Base-by-base conservation (phyloP, 2,797 vertebrate species). In the Rhabdophis nuchalis region DNA sequence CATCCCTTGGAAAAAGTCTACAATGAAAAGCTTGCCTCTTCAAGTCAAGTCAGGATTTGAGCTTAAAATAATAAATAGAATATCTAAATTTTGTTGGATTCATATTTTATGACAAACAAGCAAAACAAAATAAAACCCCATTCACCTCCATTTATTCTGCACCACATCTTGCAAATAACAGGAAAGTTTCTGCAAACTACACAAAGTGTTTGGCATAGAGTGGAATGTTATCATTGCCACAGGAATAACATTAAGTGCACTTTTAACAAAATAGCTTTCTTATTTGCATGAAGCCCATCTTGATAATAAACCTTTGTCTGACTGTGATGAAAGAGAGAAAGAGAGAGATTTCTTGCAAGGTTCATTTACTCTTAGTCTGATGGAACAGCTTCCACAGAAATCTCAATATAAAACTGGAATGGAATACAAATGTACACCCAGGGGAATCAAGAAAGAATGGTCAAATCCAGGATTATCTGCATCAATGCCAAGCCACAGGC, bases 301-400 rank as follows among this genome's bases (percentile, higher is more conserved):
- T 6, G 92, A 68, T 94, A 93, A 95, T 93, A 95, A 94, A 96
- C 87, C 61, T 94, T 91, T 91, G 93, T 95, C 87, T 93, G 82
- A 94, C 89, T 94, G 58, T 60, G 61, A 91, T 90, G 90, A 93
- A 96, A 97, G 58, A 91, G 90, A 94, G 96, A 96, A 85, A 92
- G 86, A 95, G 50, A 46, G 50, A 85, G 82, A 95, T 96, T 96
- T 97, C 87, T 95, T 97, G 96, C 96, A 95, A 96, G 96, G 93
- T 94, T 96, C 96, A 96, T 97, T 97, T 97, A 95, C 92, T 64
- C 89, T 90, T 94, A 93, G 91, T 95, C 87, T 86, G 95, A 95
- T 90, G 95, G 94, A 96, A 94, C 77, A 93, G 77, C 91, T 96
- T 92, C 36, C 94, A 93, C 87, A 93, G 93, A 94, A 93, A 96